Evolutionary conservation across 92 coral and sea anemone species (phyloP), one percentile per base, ranked within the genome.

Genomic region (Metridium senile): DNA sequence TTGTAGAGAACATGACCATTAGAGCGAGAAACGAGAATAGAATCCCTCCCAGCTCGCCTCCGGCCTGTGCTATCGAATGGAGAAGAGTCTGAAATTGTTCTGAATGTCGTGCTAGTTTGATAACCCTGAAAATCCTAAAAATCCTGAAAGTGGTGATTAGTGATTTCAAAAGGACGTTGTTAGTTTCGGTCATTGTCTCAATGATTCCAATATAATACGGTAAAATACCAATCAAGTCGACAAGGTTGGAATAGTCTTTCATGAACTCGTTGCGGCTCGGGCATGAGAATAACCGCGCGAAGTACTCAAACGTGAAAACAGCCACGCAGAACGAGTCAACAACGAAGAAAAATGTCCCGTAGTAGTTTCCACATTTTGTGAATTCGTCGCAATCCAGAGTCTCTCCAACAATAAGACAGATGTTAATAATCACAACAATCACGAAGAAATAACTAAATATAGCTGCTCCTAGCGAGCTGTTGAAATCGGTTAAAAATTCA

Each of bases 11-110:
- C 64, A 86, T 86, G 27, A 91, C 74, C 93, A 88, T 91, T 1
- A 91, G 64, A 13, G 90, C 87, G 9, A 89, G 81, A 62, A 91
- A 91, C 18, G 97, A 91, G 68, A 91, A 91, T 26, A 91, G 75
- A 30, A 91, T 85, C 54, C 97, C 97, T 10, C 97, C 97, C 13
- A 91, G 89, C 62, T 91, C 97, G 19, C 85, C 86, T 0, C 90
- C 91, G 0, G 93, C 97, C 17, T 89, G 85, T 73, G 70, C 73
- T 17, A 92, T 72, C 16, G 97, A 92, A 31, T 29, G 63, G 10
- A 89, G 58, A 57, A 92, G 71, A 57, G 66, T 91, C 77, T 80
- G 86, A 32, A 92, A 92, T 73, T 85, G 74, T 63, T 63, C 89
- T 0, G 97, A 92, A 72, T 89, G 93, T 54, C 93, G 74, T 0